Percentiles rank a stretch among this genome's conserved stretches.
phyloP scores from a whole-genome alignment of 2,113 vertebrate species.

The Malurus alboscapulatus region DNA sequence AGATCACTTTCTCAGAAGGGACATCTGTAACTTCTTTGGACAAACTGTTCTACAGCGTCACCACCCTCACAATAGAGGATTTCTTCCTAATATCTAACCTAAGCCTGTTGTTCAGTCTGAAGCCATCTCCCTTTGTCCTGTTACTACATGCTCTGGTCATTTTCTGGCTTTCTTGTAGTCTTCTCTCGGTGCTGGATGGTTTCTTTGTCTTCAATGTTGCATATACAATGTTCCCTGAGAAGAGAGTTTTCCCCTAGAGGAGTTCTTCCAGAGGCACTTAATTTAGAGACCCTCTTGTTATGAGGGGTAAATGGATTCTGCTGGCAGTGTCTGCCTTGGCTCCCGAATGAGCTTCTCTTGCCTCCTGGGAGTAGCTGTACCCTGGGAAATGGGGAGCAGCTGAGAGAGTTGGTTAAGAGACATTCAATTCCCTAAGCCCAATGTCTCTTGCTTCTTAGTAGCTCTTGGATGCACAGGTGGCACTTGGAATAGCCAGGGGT shows the following conservation, averaged over 20 bases:
- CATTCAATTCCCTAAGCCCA: neutral
- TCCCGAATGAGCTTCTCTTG: neutral
- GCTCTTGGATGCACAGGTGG: fast-evolving
- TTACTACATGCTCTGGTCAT: neutral
- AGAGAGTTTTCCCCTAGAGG: neutral
- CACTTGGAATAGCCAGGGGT: neutral
- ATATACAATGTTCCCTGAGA: neutral
- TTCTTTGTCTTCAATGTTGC: neutral
- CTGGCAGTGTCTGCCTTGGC: neutral
- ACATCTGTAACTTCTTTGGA: neutral
- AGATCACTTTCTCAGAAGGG: neutral
- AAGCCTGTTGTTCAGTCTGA: neutral
- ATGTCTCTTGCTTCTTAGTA: neutral
- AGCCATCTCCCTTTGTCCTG: neutral
- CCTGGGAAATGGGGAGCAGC: neutral
- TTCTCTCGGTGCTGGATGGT: neutral
- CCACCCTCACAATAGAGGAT: neutral
- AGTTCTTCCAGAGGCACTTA: neutral
- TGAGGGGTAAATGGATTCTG: neutral
- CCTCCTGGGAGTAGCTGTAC: neutral
- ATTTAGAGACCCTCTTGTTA: neutral
- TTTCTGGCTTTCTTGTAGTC: neutral
- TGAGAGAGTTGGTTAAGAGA: neutral
- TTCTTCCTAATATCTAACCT: neutral
- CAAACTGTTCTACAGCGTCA: neutral